These are phyloP conservation scores for Neocrepidodera transversa DNA, from an alignment of 2,888 invertebrate genomes.

Conservation along the genomic window DNA sequence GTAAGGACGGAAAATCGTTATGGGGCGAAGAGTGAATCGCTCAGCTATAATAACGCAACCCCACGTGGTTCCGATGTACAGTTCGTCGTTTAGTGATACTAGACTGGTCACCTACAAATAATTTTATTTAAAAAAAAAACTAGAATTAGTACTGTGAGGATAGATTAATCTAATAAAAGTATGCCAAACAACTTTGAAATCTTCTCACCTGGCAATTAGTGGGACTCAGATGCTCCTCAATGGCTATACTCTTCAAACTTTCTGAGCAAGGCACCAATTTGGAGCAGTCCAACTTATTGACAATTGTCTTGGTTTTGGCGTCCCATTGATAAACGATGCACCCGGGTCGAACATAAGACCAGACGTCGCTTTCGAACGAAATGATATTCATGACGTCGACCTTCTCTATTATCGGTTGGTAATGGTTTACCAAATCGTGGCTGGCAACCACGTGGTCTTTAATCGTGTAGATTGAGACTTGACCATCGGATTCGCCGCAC, in stretches of 20 bases:
- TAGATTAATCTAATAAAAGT: too few relatives aligned
- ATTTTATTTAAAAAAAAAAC: too few relatives aligned
- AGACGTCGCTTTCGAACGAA: constrained; percentile 69
- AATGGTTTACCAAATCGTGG: constrained; percentile 74
- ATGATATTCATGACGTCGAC: constrained; percentile 76
- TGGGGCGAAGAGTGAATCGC: constrained; percentile 78
- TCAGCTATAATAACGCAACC: constrained; percentile 94
- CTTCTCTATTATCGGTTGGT: constrained; percentile 66
- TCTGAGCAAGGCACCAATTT: constrained; percentile 92
- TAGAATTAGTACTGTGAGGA: too few relatives aligned
- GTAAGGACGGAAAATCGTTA: constrained; percentile 91
- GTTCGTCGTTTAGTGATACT: constrained; percentile 70
- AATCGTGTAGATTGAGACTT: constrained; percentile 79
- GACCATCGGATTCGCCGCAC: constrained; percentile 86
- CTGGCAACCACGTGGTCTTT: constrained; percentile 74
- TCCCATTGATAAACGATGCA: constrained; percentile 91
- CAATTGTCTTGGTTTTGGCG: constrained; percentile 68
- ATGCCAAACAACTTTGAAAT: too few relatives aligned
- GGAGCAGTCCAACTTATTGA: constrained; percentile 87
- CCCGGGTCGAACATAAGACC: constrained; percentile 87
- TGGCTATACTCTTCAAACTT: constrained; percentile 87
- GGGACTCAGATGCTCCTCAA: constrained; percentile 84
- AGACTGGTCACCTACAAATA: constrained; percentile 71
- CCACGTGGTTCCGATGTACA: constrained; percentile 94
- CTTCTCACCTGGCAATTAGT: constrained; percentile 77